These are phyloP conservation scores for Clarias pachynema DNA, from an alignment of 2,797 vertebrate species.

Conservation along the genomic window DNA sequence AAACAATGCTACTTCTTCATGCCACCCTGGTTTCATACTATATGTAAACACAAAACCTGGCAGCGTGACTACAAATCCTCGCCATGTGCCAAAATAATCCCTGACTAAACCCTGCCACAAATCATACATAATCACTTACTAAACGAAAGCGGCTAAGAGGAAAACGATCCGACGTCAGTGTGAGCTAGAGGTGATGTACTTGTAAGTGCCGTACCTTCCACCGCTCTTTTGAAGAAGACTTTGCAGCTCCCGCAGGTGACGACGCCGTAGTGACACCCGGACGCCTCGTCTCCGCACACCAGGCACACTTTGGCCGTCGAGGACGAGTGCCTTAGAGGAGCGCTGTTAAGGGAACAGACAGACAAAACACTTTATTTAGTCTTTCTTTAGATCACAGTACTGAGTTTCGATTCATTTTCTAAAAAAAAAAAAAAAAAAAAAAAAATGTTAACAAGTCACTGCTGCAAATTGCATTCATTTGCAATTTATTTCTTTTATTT, in stretches of 20 bases:
- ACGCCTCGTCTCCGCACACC: constrained; percentile 97
- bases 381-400: background rate
- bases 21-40: background rate
- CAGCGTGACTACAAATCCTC: background rate
- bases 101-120: constrained; percentile 10
- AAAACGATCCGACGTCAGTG: background rate
- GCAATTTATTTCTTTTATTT: too few relatives aligned
- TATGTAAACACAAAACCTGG: constrained; percentile 20
- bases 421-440: background rate
- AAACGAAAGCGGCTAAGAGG: background rate
- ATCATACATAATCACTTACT: background rate
- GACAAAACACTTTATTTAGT: background rate
- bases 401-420: background rate
- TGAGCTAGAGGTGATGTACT: background rate
- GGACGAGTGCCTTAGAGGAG: constrained; percentile 90
- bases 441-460: too few relatives aligned
- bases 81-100: background rate
- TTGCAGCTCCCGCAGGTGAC: constrained; percentile 99
- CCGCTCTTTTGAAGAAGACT: constrained; percentile 99
- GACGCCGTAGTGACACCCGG: constrained; percentile 97
- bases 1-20: background rate
- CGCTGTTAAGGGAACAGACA: constrained; percentile 76
- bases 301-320: constrained; percentile 98
- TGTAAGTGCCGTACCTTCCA: constrained; percentile 85
- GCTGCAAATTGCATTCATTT: background rate